phyloP scores from a whole-genome alignment of 2,888 invertebrate genomes.

The Drosophila atripex region DNA sequence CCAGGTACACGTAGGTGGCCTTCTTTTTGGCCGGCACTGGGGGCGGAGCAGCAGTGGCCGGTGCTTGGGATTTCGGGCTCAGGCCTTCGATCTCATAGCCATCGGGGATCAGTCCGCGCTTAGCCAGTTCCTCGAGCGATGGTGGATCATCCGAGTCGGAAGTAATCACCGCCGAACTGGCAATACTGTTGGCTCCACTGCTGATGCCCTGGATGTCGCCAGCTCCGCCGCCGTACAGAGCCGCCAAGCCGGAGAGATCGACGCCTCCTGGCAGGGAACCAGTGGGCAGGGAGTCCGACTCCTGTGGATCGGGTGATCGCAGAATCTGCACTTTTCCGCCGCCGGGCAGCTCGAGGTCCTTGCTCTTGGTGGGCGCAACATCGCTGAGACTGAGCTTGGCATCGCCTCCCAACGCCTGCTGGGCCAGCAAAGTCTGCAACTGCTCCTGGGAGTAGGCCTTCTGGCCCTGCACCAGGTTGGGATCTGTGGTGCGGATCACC shows the following conservation, averaged over 20 bases:
- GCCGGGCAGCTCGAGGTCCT: conserved; percentile 89
- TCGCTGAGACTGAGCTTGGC: conserved; percentile 70
- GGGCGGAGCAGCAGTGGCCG: conserved; percentile 83
- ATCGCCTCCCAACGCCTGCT: conserved; percentile 61
- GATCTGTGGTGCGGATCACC: conserved; percentile 89
- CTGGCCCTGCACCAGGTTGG: conserved; percentile 87
- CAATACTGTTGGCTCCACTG: conserved; percentile 80
- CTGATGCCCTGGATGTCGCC: conserved; percentile 71
- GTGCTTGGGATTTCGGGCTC: conserved; percentile 85
- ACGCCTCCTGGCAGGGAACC: conserved; percentile 74
- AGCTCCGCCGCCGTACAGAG: conserved; percentile 79
- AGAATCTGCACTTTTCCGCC: conserved; percentile 90
- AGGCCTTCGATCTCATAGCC: conserved; percentile 92
- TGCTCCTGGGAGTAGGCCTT: conserved; percentile 83
- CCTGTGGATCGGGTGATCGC: conserved; percentile 87
- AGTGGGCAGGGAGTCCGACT: conserved; percentile 84
- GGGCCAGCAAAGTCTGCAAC: conserved; percentile 83
- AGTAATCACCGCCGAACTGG: conserved; percentile 83
- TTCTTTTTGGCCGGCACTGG: conserved; percentile 89
- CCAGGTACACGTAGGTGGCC: conserved; percentile 93
- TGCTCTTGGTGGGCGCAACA: conserved; percentile 84
- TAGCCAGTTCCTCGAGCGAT: conserved; percentile 91
- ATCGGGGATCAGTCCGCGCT: conserved; percentile 89
- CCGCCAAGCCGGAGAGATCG: conserved; percentile 80
- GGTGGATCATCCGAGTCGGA: conserved; percentile 87